Evolutionary conservation across 2,113 vertebrate genomes (phyloP), one percentile per base, ranked within the genome.

Genomic region (Sinocyclocheilus anshuiensis): DNA sequence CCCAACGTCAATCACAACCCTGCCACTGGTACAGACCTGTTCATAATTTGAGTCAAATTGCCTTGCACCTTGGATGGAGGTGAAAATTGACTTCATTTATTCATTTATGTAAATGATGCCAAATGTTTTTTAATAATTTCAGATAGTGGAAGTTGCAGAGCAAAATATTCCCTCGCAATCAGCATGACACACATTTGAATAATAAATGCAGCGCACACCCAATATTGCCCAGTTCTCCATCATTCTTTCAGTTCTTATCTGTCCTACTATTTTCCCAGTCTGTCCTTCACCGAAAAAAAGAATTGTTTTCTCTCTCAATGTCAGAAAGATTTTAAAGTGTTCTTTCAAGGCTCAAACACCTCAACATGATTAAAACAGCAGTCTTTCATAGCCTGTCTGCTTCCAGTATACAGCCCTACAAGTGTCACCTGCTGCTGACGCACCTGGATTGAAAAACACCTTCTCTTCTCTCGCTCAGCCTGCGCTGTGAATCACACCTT

Each of bases 81-180:
- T 69, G 42, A 29, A 45, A 50, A 45, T 50, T 9, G 6, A 65
- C 59, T 65, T 82, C 22, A 82, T 50, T 10, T 69, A 82, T 82
- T 82, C 22, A 82, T 65, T 48, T 81, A 81, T 81, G 79, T 81
- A 81, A 81, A 81, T 81, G 7, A 79, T 81, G 59, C 39, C 39
- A 67, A 48, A 81, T 65, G 59, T 63, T 65, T 81, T 65, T 65
- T 48, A 29, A 50, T 82, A 69, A 69, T 82, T 82, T 67, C 57
- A 82, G 80, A 65, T 82, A 82, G 61, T 67, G 61, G 33, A 42
- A 82, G 42, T 80, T 63, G 77, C 77, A 39, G n/a, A 42, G 55
- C 57, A 63, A 63, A 80, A 80, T 80, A 80, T 24, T 42, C 57
- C 36, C 48, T 80, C 36, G 42, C 22, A 63, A 80, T 82, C 80